Base-by-base conservation (phyloP, 2,888 invertebrate species). In the Acanthosoma haemorrhoidale region DNA sequence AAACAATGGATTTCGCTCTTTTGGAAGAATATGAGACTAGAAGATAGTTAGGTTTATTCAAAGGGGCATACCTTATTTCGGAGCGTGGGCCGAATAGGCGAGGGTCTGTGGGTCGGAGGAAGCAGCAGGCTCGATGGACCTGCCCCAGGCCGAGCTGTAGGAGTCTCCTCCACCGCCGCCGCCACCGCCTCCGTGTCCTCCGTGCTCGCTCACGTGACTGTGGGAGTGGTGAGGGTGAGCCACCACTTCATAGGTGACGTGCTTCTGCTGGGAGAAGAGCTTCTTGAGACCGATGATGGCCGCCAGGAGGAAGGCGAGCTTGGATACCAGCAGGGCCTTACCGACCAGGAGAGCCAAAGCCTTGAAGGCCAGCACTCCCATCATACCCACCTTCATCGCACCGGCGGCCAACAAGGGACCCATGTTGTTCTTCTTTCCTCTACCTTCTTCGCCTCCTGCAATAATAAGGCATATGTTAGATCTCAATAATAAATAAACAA, bases 241-340 rank as follows among this genome's bases (percentile, higher is more conserved):
- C 34, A 89, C 89, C 1, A 89, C 88, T 78, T 90, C 89, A 77
- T 89, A 89, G 0, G 88, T 89, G 32, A 91, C 87, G 80, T 88
- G 86, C 74, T 86, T 87, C 75, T 85, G 90, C 78, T 88, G 87
- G 63, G 87, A 87, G 80, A 92, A 87, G 43, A 93, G 82, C 77
- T 92, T 92, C 83, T 91, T 92, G 77, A 92, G 79, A 34, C 91
- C 92, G 74, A 92, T 89, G 75, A 92, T 88, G 57, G 88, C 87
- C 13, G 92, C 90, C 69, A 92, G 81, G 3, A 92, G 84, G 9
- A 93, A 83, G 2, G 92, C 92, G 67, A 92, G 87, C 84, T 93
- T 93, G 76, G 91, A 90, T 73, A 92, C 87, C 43, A 93, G 84
- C 4, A 93, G 83, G 29, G 92, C 92, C 82, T 93, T 92, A 77